Evolutionary conservation across 2,888 invertebrate species (phyloP).

Genomic region (Xylophagus ater): DNA sequence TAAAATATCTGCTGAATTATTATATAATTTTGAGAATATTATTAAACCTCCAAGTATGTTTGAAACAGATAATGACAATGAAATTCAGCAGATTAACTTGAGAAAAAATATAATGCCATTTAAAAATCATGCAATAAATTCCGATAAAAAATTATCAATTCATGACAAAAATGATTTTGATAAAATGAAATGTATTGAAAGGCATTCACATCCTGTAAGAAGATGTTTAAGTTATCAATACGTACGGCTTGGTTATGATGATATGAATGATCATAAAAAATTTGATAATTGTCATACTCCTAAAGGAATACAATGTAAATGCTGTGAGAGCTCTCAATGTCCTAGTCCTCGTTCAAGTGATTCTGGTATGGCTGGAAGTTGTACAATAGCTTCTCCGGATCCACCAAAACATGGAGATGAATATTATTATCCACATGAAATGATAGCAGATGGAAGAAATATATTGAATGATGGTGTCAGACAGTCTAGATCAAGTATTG

Average conservation of each 20-base stretch:
- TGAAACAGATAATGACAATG: slow-evolving; percentile 23
- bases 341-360: slow-evolving; percentile 61
- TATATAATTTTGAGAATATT: slow-evolving; percentile 40
- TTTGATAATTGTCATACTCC: slow-evolving; percentile 7
- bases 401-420: slow-evolving; percentile 30
- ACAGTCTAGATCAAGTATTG: slow-evolving; percentile 20
- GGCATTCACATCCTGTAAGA: slow-evolving; percentile 26
- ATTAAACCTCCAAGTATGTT: slow-evolving; percentile 51
- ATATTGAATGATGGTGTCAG: slow-evolving; percentile 22
- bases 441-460: slow-evolving; percentile 27
- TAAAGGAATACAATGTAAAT: slow-evolving; percentile 39
- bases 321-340: slow-evolving; percentile 50
- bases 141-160: slow-evolving; percentile 41
- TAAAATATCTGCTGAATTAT: slow-evolving; percentile 42
- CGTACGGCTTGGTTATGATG: slow-evolving; percentile 28
- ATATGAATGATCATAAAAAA: slow-evolving; percentile 11
- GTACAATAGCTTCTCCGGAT: slow-evolving; percentile 61
- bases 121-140: slow-evolving; percentile 47
- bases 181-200: too few relatives aligned
- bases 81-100: slow-evolving; percentile 26
- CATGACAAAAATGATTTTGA: slow-evolving; percentile 3
- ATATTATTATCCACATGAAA: slow-evolving; percentile 23
- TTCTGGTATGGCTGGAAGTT: slow-evolving; percentile 78
- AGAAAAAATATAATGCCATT: slow-evolving; percentile 32
- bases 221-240: slow-evolving; percentile 44